Evolutionary conservation across 2,797 vertebrate genomes (phyloP), one percentile per base, ranked within the genome.

Genomic region (Capromys pilorides): DNA sequence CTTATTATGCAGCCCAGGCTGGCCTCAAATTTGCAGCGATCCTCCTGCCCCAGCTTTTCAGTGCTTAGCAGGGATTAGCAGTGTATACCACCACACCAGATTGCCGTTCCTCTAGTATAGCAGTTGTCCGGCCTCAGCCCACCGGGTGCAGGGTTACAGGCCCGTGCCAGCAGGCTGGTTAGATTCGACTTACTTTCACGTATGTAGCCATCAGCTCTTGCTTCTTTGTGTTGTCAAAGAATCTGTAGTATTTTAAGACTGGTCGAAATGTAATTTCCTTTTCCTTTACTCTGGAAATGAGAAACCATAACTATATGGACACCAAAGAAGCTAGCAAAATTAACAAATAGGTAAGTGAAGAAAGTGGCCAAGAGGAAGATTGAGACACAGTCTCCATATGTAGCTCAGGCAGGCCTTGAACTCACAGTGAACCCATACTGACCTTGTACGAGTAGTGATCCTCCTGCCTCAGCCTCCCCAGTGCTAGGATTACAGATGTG

Each of bases 261-360:
- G 21, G 54, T 78, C 66, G 45, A 83, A 80, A 84, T 36, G 36
- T 85, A 5, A 81, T 90, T 95, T 90, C 92, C 41, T 88, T 94
- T 87, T 89, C 61, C 1, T 75, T 26, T 86, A 31, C 57, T 57
- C 66, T 45, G 33, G 21, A 84, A 93, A 77, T 16, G 0, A 73
- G 16, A 61, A 83, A n/a, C 31, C 28, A 51, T 73, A 14, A 59
- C 69, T 45, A 69, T 22, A 57, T 6, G 0, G 26, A 8, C 49
- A 88, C 33, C 19, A 36, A 62, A 62, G 69, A 83, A 82, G 81
- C n/a, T 95, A n/a, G 54, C 62, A 73, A 90, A 93, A 81, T 78
- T 78, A 88, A 78, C 49, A 93, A 84, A 41, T 2, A 61, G 19
- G 9, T 75, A 62, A 31, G n/a, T 12, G 24, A 67, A 88, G n/a